These are phyloP conservation scores for Drosophila bunnanda DNA, from an alignment of 2,888 invertebrate genomes.

Conservation along the genomic window DNA sequence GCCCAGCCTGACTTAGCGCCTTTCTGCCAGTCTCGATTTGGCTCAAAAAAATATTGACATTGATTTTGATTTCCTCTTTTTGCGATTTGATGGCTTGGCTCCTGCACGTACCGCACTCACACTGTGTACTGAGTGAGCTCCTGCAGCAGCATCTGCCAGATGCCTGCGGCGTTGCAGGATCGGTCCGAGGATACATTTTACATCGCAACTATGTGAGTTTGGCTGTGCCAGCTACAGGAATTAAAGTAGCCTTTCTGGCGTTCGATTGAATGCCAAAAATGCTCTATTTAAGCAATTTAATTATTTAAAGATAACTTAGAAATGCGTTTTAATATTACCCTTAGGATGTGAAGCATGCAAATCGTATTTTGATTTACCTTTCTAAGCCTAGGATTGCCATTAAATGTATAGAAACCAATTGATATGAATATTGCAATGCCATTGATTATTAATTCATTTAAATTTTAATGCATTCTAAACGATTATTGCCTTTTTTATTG, in stretches of 20 bases:
- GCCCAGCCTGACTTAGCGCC: slow-evolving; percentile 51
- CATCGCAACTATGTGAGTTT: slow-evolving; percentile 1
- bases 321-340: background rate
- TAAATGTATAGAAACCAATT: background rate
- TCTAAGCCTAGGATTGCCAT: background rate
- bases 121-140: background rate
- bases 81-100: slow-evolving; percentile 56
- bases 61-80: slow-evolving; percentile 59
- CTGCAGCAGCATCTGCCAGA: slow-evolving; percentile 20
- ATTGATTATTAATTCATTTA: background rate
- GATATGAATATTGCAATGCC: background rate
- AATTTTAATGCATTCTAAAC: background rate
- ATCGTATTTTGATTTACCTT: background rate
- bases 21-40: slow-evolving; percentile 58
- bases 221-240: background rate
- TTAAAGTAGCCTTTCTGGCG: background rate
- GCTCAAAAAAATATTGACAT: slow-evolving; percentile 68
- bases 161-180: slow-evolving; percentile 15
- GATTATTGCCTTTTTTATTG: background rate
- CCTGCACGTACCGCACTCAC: slow-evolving; percentile 20
- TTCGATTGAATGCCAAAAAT: background rate
- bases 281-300: background rate
- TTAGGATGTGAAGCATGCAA: background rate
- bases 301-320: background rate
- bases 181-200: slow-evolving; percentile 1